Evolutionary conservation across 1,140 invertebrate genomes (phyloP).

Genomic region (Cephus cinctus): DNA sequence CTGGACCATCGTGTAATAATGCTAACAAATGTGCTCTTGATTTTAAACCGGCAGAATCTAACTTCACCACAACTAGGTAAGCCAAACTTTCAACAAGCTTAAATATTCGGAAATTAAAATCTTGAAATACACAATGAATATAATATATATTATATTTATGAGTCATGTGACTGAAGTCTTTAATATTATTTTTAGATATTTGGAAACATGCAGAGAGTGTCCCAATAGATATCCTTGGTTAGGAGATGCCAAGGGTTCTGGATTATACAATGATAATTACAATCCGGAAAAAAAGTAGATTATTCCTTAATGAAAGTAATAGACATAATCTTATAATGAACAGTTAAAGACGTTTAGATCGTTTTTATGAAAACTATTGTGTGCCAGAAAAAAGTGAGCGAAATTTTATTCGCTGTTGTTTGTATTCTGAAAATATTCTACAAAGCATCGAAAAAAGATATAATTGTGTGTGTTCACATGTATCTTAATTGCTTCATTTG

Average conservation of each 20-base stretch:
- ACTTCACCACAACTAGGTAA: slow-evolving; percentile 73
- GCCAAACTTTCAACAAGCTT: background rate
- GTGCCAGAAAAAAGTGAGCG: slow-evolving; percentile 12
- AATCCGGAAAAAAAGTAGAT: slow-evolving; percentile 65
- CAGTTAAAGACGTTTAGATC: slow-evolving; percentile 15
- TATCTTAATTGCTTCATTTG: slow-evolving; percentile 1
- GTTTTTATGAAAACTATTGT: slow-evolving; percentile 20
- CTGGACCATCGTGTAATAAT: slow-evolving; percentile 75
- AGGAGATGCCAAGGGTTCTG: slow-evolving; percentile 81
- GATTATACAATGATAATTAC: slow-evolving; percentile 77
- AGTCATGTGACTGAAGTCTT: too few species aligned
- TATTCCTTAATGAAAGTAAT: slow-evolving; percentile 9
- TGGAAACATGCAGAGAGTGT: slow-evolving; percentile 85
- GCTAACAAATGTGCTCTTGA: slow-evolving; percentile 81
- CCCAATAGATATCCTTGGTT: slow-evolving; percentile 86
- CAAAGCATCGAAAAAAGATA: background rate
- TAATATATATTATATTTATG: slow-evolving; percentile 4
- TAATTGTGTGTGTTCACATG: background rate
- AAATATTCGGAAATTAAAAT: slow-evolving; percentile 2
- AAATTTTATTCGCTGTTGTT: background rate
- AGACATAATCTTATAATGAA: slow-evolving; percentile 18
- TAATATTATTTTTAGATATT: slow-evolving; percentile 62
- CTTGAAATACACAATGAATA: slow-evolving; percentile 4
- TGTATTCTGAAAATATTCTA: background rate
- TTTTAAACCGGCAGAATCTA: slow-evolving; percentile 73